Evolutionary conservation across 2,888 invertebrate genomes (phyloP).

Genomic region (Pachydiplax longipennis): DNA sequence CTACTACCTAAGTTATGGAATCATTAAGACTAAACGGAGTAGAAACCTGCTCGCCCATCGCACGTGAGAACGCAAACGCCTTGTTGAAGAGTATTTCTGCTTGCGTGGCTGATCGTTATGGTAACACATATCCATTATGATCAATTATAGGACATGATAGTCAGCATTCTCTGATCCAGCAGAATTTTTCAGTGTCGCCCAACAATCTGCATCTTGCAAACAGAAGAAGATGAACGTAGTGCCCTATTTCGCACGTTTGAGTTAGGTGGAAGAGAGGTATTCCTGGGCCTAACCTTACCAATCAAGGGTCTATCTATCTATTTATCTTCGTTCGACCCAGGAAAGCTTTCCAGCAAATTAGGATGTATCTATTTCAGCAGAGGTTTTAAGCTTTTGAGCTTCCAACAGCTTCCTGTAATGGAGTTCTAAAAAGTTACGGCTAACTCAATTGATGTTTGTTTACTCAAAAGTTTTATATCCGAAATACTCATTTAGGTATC

Average conservation of each 20-base stretch:
- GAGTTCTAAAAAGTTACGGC: no score
- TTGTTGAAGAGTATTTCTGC: not conserved
- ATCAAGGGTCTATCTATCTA: no score
- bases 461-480: not conserved
- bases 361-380: no score
- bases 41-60: not conserved
- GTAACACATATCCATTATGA: not conserved
- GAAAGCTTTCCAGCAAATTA: no score
- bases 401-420: no score
- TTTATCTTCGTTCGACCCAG: no score
- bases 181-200: not conserved
- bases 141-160: not conserved
- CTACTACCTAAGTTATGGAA: no score
- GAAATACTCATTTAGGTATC: no score
- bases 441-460: not conserved
- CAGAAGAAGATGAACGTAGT: not conserved
- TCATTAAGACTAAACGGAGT: no score
- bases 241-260: not conserved
- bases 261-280: no score
- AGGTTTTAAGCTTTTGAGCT: no score
- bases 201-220: not conserved
- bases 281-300: no score
- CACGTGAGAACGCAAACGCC: not conserved
- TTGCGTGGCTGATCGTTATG: not conserved
- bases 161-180: not conserved